Evolutionary conservation across 1,140 invertebrate genomes (phyloP).

Genomic region (Trinorchestia longiramus): DNA sequence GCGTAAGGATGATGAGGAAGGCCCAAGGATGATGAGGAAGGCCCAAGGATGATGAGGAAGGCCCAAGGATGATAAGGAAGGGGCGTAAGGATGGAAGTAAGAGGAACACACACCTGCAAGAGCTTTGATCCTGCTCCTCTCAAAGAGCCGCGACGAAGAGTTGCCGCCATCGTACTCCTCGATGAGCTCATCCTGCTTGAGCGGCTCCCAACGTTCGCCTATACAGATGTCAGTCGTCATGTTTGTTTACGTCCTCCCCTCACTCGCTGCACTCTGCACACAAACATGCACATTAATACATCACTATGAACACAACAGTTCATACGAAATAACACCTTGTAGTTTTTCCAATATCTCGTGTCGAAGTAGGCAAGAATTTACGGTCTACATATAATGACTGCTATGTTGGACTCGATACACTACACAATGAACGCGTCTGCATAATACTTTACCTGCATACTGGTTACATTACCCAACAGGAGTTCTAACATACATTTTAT

Average conservation of each 20-base stretch:
- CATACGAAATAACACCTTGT: too few species aligned
- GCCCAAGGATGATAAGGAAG: neutral
- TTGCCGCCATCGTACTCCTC: conserved; percentile 99
- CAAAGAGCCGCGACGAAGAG: conserved; percentile 97
- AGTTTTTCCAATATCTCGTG: too few species aligned
- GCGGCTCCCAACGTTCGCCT: conserved; percentile 89
- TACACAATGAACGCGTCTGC: too few species aligned
- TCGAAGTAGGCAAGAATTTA: too few species aligned
- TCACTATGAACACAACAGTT: too few species aligned
- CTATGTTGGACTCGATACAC: too few species aligned
- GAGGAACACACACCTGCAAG: conserved; percentile 83
- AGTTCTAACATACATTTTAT: too few species aligned
- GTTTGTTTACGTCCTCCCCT: neutral
- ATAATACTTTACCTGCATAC: too few species aligned
- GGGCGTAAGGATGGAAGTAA: too few species aligned
- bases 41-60: neutral
- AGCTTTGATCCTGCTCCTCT: conserved; percentile 98
- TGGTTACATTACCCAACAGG: too few species aligned
- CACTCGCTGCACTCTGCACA: conserved; percentile 15
- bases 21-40: neutral
- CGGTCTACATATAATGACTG: too few species aligned
- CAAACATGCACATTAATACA: neutral
- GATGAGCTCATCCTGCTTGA: conserved; percentile 82
- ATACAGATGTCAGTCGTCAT: conserved; percentile 99
- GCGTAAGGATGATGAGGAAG: neutral